Percentiles rank a stretch among this genome's conserved stretches.
phyloP scores from a whole-genome alignment of 2,888 invertebrate species.

The Plusia festucae region DNA sequence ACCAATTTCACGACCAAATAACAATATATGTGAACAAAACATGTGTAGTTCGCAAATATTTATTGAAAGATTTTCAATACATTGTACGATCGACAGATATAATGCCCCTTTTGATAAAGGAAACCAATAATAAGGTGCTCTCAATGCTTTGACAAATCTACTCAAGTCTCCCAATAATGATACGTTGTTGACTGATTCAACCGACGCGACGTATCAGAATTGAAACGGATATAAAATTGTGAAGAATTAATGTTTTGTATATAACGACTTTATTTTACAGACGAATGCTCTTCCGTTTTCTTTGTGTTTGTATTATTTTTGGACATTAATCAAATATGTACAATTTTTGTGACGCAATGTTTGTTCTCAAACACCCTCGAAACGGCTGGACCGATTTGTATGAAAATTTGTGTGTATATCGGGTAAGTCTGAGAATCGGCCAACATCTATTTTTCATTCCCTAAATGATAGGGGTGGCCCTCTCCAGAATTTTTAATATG shows the following conservation, averaged over 20 bases:
- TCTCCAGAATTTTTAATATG: no score
- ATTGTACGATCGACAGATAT: constrained; percentile 18
- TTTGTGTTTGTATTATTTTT: neutral
- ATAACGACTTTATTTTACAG: constrained; percentile 10
- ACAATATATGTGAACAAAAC: constrained; percentile 16
- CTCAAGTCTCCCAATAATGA: constrained; percentile 14
- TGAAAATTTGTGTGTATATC: no score
- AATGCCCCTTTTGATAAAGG: constrained; percentile 30
- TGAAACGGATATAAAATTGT: neutral
- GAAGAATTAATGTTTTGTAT: constrained; percentile 5
- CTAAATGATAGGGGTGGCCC: no score
- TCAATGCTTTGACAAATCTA: constrained; percentile 35
- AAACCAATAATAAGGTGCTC: constrained; percentile 33
- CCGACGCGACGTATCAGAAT: neutral
- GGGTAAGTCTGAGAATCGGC: no score
- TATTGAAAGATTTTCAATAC: constrained; percentile 25
- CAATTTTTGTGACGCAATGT: no score
- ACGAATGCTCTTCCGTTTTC: neutral
- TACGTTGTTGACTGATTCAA: constrained; percentile 16
- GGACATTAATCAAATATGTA: no score
- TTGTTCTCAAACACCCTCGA: no score
- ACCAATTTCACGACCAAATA: constrained; percentile 16
- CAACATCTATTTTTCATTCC: no score
- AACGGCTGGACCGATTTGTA: no score
- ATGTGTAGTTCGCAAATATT: constrained; percentile 15